These are phyloP conservation scores for Gadopsis marmoratus DNA, from an alignment of 2,797 vertebrate genomes.

Conservation along the genomic window DNA sequence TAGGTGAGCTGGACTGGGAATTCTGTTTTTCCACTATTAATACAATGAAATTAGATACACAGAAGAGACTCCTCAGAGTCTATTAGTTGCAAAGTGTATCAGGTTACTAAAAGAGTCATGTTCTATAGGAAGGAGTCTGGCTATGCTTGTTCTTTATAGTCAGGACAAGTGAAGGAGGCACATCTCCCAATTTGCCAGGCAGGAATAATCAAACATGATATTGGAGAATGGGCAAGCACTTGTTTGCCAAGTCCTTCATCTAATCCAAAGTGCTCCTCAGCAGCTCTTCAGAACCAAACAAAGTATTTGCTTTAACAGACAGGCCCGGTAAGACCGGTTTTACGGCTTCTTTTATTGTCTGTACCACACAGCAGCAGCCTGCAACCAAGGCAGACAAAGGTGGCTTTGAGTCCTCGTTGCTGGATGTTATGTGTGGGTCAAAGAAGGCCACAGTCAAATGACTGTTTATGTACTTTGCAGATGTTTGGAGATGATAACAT, in stretches of 20 bases:
- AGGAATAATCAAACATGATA: slow-evolving; percentile 47
- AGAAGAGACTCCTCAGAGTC: slow-evolving; percentile 4
- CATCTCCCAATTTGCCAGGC: slow-evolving; percentile 31
- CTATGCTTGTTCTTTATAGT: slow-evolving; percentile 24
- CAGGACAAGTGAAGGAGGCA: slow-evolving; percentile 17
- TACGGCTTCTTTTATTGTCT: slow-evolving; percentile 77
- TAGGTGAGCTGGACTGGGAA: slow-evolving; percentile 8
- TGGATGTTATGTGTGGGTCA: slow-evolving; percentile 49
- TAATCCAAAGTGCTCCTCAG: slow-evolving; percentile 62
- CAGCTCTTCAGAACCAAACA: slow-evolving; percentile 75
- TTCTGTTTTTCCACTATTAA: not conserved
- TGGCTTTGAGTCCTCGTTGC: slow-evolving; percentile 70
- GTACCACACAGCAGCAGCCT: slow-evolving; percentile 64
- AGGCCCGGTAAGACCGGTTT: slow-evolving; percentile 81
- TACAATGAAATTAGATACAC: slow-evolving; percentile 25
- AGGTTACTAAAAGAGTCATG: slow-evolving; percentile 24
- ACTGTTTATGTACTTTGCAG: slow-evolving; percentile 71
- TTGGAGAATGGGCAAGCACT: slow-evolving; percentile 51
- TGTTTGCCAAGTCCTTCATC: slow-evolving; percentile 59
- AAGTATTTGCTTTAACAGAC: slow-evolving; percentile 68
- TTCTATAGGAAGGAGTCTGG: slow-evolving; percentile 20
- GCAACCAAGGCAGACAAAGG: slow-evolving; percentile 77
- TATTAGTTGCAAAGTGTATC: slow-evolving; percentile 15
- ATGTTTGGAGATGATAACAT: slow-evolving; percentile 73
- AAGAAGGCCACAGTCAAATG: slow-evolving; percentile 50